Percentiles rank a stretch among this genome's conserved stretches.
Evolutionary conservation across 2,797 vertebrate genomes (phyloP).

Genomic region (Smutsia temminckii): DNA sequence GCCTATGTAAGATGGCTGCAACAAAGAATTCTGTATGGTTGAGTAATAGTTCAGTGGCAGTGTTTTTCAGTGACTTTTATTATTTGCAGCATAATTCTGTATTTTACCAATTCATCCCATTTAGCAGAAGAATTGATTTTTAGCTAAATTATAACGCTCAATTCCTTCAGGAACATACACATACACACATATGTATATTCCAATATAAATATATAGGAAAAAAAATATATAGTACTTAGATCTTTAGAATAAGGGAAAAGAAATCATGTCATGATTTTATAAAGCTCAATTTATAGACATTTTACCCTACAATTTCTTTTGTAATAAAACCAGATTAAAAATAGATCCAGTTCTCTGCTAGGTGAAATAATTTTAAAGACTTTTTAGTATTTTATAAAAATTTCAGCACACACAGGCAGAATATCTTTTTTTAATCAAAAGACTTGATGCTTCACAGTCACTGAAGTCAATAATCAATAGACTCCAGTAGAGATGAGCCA

Average conservation of each 20-base stretch:
- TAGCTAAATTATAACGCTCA: constrained; percentile 6
- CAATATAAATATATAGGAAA: background rate
- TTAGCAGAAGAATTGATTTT: constrained; percentile 38
- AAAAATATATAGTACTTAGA: background rate
- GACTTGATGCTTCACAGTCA: constrained; percentile 19
- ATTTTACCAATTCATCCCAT: background rate
- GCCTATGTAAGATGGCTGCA: background rate
- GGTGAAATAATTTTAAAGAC: constrained; percentile 16
- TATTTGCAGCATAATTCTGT: background rate
- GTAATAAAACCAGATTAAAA: constrained; percentile 39
- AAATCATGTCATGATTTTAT: constrained; percentile 28
- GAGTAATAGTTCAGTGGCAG: background rate
- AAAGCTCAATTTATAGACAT: background rate
- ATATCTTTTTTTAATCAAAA: constrained; percentile 55
- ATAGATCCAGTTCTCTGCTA: background rate
- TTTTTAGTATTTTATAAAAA: constrained; percentile 25
- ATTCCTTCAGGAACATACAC: background rate
- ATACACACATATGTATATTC: background rate
- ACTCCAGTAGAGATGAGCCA: constrained; percentile 3
- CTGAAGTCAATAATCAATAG: constrained; percentile 45
- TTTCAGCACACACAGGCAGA: background rate
- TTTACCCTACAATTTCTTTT: constrained; percentile 21
- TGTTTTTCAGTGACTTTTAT: constrained; percentile 15
- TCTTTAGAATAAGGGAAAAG: background rate
- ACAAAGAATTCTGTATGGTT: background rate